These are phyloP conservation scores for Centropus unirufus DNA, from an alignment of 2,113 vertebrate genomes.

Conservation along the genomic window DNA sequence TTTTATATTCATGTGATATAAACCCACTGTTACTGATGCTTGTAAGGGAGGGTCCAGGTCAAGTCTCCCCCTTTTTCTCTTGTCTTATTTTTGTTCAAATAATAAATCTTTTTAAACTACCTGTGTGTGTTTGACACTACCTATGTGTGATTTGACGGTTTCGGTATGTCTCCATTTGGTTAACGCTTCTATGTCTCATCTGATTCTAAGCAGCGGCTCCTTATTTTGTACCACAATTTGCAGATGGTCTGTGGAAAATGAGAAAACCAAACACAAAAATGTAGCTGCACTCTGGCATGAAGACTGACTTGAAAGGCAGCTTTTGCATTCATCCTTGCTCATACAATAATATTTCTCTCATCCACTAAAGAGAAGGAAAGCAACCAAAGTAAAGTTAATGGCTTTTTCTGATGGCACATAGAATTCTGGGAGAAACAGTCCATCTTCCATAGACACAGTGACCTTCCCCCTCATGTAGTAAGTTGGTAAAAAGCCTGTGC, in stretches of 20 bases:
- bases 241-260: background rate
- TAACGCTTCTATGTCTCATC: background rate
- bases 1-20: background rate
- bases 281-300: background rate
- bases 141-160: background rate
- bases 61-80: background rate
- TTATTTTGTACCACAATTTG: background rate
- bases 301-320: background rate
- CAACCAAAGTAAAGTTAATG: background rate
- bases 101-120: background rate
- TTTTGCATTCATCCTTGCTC: background rate
- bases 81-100: background rate
- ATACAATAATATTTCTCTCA: background rate
- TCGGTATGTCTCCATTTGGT: background rate
- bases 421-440: background rate
- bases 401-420: constrained; percentile 11
- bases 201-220: background rate
- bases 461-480: background rate
- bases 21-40: background rate
- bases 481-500: background rate
- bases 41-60: background rate
- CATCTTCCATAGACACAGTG: background rate
- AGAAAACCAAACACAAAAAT: background rate
- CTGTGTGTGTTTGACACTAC: background rate
- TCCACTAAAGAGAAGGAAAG: background rate